Base-by-base conservation (phyloP, 2,888 invertebrate species). In the Gibbula magus region DNA sequence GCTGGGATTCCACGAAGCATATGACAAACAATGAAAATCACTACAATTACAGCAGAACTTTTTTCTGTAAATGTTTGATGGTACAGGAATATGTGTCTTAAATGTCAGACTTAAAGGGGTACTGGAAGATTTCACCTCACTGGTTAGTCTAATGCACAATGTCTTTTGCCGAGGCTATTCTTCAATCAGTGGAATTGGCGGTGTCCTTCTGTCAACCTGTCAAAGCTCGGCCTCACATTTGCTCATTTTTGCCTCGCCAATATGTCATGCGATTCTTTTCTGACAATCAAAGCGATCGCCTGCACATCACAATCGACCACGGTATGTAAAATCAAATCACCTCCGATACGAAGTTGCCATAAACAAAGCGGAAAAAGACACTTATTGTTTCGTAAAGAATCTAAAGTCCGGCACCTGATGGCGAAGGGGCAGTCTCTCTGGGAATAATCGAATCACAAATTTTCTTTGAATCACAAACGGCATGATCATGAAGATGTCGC, bases 241-340 rank as follows among this genome's bases (percentile, higher is more conserved):
- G 29, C 29, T 61, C 61, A 25, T 61, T 29, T 22, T 18, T 61
- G 61, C 61, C 61, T 29, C 16, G 25, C 8, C 61, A 61, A 61
- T 61, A 61, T 61, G 61, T 61, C 61, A 61, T 13, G 29, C 25
- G 25, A 25, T 61, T 61, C 61, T 61, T 61, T 61, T 61, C 25
- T 61, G 61, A 61, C 61, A 61, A 61, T 61, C 61, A 61, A 29
- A 61, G 29, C 16, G 61, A 25, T 4, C 29, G 61, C 29, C n/a
- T 61, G 16, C 61, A 61, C 29, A 61, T 29, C 25, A 61, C 29
- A 61, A 16, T 61, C 61, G 61, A 18, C 61, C 29, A 22, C 45
- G 29, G 61, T 61, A 29, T 61, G 61, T 61, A 61, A 61, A 61
- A 61, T 61, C 61, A 25, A 61, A 61, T 61, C 29, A 61, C 16